Evolutionary conservation across 1,140 invertebrate genomes (phyloP), one percentile per base, ranked within the genome.

Genomic region (Ostrea denselamellosa): DNA sequence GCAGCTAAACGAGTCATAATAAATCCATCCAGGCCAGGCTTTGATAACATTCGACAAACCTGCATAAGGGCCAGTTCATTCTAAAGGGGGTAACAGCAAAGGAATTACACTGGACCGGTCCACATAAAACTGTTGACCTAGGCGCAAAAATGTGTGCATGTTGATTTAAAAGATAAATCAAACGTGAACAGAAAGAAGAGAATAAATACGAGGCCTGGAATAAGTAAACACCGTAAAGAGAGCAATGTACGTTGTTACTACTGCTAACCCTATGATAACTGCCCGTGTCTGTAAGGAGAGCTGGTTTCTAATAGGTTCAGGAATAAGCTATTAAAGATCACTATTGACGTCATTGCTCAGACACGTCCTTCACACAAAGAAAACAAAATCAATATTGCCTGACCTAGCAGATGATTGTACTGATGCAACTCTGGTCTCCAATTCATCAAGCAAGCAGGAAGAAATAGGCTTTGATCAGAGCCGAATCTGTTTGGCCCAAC

Each of bases 1-100:
- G 44, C 82, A 83, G 34, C 82, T 83, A 52, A 44, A 83, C 52
- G 25, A 53, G 82, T 52, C 52, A 83, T 83, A 83, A 83, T 83
- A 83, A 83, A 83, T 83, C 44, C 68, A 77, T 77, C 19, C 51
- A 83, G 52, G 12, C 82, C 28, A 17, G 8, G 44, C 17, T 83
- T 19, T 52, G 82, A 83, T 83, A 83, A 83, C 82, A 83, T 83
- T 44, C 52, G 8, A 83, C 71, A 81, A 25, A 81, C 25, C 82
- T 83, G 51, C n/a, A 14, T 22, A 81, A 19, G 44, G 82, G 4
- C 82, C 25, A 22, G 52, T 19, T 83, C 82, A 53, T 53, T 52
- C 51, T 83, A 1, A 9, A n/a, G 22, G 82, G 82, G 82, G 82
- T 53, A 17, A 83, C 52, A 83, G 82, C 52, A 52, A 83, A 10